Evolutionary conservation across 2,797 vertebrate genomes (phyloP).

Genomic region (Perodicticus potto): DNA sequence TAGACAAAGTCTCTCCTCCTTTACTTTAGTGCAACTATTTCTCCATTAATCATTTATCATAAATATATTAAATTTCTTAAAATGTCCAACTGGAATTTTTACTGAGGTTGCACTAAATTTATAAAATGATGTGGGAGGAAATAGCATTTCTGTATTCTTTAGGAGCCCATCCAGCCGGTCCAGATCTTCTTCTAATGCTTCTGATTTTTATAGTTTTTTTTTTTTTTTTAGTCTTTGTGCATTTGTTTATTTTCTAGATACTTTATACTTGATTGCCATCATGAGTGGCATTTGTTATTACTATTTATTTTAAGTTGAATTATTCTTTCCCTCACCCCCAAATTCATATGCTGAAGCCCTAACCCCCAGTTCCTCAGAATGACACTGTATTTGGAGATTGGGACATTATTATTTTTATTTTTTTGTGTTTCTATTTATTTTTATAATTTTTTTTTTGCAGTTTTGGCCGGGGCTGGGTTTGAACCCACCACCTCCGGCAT

Average conservation of each 20-base stretch:
- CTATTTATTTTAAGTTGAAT: background rate
- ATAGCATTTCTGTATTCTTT: background rate
- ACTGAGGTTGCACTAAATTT: background rate
- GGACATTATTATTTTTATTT: too few species aligned
- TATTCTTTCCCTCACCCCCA: background rate
- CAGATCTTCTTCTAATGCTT: background rate
- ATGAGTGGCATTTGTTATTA: background rate
- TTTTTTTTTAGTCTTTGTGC: background rate
- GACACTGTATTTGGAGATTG: background rate
- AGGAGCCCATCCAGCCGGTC: too few species aligned
- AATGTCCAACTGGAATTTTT: background rate
- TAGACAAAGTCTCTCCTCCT: background rate
- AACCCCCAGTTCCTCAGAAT: background rate
- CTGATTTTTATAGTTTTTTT: background rate
- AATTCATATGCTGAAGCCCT: background rate
- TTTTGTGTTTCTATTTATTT: too few species aligned
- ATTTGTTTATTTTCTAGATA: background rate
- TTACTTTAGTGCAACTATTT: background rate
- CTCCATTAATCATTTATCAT: background rate
- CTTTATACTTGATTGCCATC: too few species aligned
- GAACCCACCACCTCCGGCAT: too few species aligned
- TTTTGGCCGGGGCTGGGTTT: too few species aligned
- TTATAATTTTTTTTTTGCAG: too few species aligned
- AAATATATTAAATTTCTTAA: background rate
- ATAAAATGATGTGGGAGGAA: background rate